Conservation (phyloP, 1,140 invertebrate species). For the Phymorhynchus buccinoides region DNA sequence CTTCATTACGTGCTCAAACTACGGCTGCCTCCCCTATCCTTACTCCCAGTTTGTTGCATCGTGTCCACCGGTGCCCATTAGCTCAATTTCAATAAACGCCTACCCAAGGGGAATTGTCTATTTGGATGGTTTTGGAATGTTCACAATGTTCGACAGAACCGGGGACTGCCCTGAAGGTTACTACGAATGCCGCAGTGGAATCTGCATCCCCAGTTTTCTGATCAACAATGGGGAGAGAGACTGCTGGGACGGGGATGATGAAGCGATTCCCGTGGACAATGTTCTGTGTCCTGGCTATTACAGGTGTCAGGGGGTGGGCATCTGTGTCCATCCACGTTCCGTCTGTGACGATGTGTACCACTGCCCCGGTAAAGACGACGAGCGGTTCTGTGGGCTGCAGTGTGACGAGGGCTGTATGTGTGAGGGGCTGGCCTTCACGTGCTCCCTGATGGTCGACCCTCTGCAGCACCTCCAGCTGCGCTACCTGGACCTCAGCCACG, state of each 20-base stretch:
- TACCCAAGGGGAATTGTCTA: constrained; percentile 8
- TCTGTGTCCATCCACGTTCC: constrained; percentile 27
- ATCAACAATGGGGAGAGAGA: constrained; percentile 35
- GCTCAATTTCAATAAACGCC: background rate
- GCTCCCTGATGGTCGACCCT: constrained; percentile 3
- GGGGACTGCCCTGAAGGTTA: background rate
- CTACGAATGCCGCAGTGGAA: constrained; percentile 1
- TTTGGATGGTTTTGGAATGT: constrained; percentile 39
- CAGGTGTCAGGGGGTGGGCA: constrained; percentile 21
- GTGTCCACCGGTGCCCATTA: background rate
- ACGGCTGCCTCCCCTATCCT: constrained; percentile 10
- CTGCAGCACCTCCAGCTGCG: constrained; percentile 1
- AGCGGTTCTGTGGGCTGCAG: constrained; percentile 21
- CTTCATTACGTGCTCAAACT: background rate
- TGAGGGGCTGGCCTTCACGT: constrained; percentile 26
- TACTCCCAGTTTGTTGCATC: background rate
- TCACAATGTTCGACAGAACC: background rate
- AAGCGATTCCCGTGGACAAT: background rate
- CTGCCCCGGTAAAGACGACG: constrained; percentile 39
- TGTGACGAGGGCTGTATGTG: constrained; percentile 25
- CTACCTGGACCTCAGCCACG: constrained; percentile 27
- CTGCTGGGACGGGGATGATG: constrained; percentile 36
- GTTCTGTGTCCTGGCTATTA: constrained; percentile 19
- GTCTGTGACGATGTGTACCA: constrained; percentile 37
- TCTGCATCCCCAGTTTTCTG: constrained; percentile 34